phyloP scores from a whole-genome alignment of 2,888 invertebrate genomes.

The Drosophila ustulata region DNA sequence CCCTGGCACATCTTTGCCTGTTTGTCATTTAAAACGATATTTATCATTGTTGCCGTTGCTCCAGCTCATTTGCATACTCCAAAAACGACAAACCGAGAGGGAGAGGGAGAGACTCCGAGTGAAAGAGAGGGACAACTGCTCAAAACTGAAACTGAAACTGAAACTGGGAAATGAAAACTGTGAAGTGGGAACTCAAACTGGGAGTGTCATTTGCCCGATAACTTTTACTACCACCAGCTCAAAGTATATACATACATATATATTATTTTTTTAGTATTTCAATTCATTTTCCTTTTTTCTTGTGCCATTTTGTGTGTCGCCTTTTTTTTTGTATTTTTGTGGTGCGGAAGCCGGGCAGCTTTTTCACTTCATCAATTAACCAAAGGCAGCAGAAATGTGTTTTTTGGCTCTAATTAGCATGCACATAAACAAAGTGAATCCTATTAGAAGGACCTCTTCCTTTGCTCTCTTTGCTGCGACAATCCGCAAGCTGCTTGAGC shows the following conservation, averaged over 20 bases:
- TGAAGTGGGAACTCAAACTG: constrained; percentile 19
- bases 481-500: background rate
- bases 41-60: constrained; percentile 65
- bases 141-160: constrained; percentile 10
- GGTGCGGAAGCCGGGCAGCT: constrained; percentile 51
- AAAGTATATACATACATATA: constrained; percentile 1
- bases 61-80: constrained; percentile 56
- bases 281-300: constrained; percentile 9
- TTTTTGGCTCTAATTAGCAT: constrained; percentile 79
- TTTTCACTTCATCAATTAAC: constrained; percentile 80
- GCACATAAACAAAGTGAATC: constrained; percentile 78
- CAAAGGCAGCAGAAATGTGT: constrained; percentile 76
- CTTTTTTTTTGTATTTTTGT: constrained; percentile 30
- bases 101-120: background rate
- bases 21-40: constrained; percentile 75
- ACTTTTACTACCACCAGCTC: constrained; percentile 46
- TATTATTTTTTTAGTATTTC: constrained; percentile 51
- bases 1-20: constrained; percentile 59
- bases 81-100: constrained; percentile 3
- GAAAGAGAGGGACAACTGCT: background rate
- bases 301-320: background rate
- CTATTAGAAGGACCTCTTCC: constrained; percentile 63
- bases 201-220: constrained; percentile 57
- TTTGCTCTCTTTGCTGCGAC: background rate
- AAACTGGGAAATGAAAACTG: constrained; percentile 1